Evolutionary conservation across 2,888 invertebrate species (phyloP), one percentile per base, ranked within the genome.

Genomic region (Ethmia dodecea): DNA sequence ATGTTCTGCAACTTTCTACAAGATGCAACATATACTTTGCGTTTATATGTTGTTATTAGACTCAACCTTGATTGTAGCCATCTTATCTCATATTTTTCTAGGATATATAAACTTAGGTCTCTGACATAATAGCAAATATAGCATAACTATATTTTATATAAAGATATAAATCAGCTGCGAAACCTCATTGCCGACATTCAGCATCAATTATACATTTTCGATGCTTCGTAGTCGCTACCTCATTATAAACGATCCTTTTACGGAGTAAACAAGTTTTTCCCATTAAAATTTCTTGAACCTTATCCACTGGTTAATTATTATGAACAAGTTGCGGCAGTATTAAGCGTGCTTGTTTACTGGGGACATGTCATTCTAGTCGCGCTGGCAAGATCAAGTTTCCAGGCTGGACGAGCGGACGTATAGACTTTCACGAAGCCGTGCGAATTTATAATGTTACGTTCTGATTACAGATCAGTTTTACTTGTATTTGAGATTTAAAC

Each of bases 341-440:
- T 42, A 41, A 37, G 45, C 31, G 35, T 33, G 28, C 40, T 41
- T 42, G 48, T 51, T 49, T 41, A 43, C 45, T 46, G 42, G 39
- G 44, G 43, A 31, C 46, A 34, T 46, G 55, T 52, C 49, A 61
- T 54, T 51, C 54, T 49, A 57, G 53, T 50, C 44, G 43, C 28
- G 26, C 42, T 32, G 30, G 39, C 25, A 40, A 32, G 51, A 55
- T 64, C 59, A 50, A 55, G 64, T 59, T 49, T 40, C 57, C 62
- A 65, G 52, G 58, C 43, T 33, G 32, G 28, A 10, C 28, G 28
- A 31, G 43, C 50, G 44, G 52, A 56, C 45, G 60, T 64, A 50
- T 66, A 49, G 47, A 55, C 63, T 69, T 69, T 69, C 69, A 55
- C 60, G 53, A 50, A 45, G 50, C 55, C 60, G 49, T 56, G 57